A percentile compares a stretch with the other conserved stretches of the same genome.
Conservation (phyloP, 2,888 invertebrate species). For the Protonemura montana region DNA sequence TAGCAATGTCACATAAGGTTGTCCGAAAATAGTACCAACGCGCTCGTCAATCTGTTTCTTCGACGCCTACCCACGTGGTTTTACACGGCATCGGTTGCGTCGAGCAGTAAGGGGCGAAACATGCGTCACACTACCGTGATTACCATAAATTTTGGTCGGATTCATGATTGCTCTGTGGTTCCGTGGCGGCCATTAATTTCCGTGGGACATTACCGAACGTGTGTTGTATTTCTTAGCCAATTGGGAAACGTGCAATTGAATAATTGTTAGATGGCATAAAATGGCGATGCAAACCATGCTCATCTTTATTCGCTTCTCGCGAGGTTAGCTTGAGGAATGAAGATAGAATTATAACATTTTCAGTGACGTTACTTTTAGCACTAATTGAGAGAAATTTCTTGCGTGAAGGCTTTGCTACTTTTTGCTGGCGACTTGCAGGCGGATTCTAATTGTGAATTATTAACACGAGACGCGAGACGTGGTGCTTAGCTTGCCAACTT, state of each 20-base stretch:
- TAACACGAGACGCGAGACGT: neutral
- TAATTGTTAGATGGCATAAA: neutral
- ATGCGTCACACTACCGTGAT: neutral
- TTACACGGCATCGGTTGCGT: neutral
- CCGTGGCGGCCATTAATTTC: neutral
- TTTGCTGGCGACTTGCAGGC: neutral
- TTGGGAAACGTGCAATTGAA: neutral
- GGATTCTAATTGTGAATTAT: constrained; percentile 12
- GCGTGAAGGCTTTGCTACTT: neutral
- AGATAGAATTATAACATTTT: neutral
- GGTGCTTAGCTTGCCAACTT: neutral
- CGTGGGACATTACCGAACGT: neutral
- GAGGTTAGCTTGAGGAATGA: neutral
- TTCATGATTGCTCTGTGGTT: neutral
- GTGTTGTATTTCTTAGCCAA: neutral
- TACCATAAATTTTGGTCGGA: neutral
- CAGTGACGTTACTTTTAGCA: neutral
- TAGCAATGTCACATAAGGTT: constrained; percentile 8
- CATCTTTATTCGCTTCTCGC: neutral
- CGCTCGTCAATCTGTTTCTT: neutral
- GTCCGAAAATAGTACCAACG: neutral
- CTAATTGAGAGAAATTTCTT: constrained; percentile 12
- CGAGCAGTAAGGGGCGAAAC: neutral
- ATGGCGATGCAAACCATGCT: neutral
- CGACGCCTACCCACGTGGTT: neutral